These are phyloP conservation scores for Vulpes ferrilata DNA, from an alignment of 2,113 vertebrate species.

Conservation along the genomic window DNA sequence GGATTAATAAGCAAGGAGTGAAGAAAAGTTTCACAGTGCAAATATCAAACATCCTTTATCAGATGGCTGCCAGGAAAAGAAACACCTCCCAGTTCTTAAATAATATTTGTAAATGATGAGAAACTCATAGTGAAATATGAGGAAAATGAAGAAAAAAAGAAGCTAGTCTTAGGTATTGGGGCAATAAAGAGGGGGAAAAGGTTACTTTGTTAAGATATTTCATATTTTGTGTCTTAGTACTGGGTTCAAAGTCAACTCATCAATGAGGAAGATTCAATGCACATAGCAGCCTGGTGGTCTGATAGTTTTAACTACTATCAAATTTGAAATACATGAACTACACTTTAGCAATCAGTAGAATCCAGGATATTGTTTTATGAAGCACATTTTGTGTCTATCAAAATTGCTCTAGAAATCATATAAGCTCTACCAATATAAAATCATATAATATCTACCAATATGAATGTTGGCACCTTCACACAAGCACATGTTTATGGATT, in stretches of 20 bases:
- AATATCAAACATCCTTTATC: not conserved
- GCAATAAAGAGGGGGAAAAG: not conserved
- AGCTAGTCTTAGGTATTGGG: not conserved
- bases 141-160: not conserved
- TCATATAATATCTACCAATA: not conserved
- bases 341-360: not conserved
- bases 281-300: not conserved
- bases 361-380: not conserved
- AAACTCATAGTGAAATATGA: not conserved
- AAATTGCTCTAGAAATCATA: not conserved
- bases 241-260: not conserved
- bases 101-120: not conserved
- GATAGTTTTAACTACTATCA: not conserved
- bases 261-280: not conserved
- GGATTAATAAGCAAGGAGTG: not conserved
- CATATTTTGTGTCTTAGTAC: not conserved
- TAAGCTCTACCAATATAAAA: too few species aligned
- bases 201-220: not conserved
- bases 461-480: not conserved
- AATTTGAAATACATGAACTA: not conserved
- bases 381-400: not conserved
- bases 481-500: not conserved
- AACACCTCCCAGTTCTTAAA: not conserved
- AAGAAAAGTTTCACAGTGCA: not conserved
- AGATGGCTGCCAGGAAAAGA: not conserved